These are phyloP conservation scores for Cercopithecus hamlyni DNA, from an alignment of 2,797 vertebrate genomes.

Conservation along the genomic window DNA sequence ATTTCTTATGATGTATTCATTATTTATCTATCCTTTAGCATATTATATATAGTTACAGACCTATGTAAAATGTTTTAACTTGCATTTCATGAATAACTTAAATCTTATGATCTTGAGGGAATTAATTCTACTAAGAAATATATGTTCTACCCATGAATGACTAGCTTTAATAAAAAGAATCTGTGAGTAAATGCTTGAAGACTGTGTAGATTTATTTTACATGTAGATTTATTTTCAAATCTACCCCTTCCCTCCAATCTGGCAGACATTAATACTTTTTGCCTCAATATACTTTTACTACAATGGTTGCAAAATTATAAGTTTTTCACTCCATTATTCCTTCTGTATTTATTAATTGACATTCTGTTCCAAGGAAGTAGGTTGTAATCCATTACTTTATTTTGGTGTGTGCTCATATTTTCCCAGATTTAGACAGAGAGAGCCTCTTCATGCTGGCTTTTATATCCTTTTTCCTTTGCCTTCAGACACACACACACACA, in stretches of 20 bases:
- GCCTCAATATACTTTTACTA: not conserved
- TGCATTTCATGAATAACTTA: not conserved
- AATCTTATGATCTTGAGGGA: not conserved
- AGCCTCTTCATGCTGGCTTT: not conserved
- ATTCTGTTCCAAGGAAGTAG: not conserved
- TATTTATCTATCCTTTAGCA: not conserved
- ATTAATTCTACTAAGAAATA: not conserved
- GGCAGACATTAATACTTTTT: not conserved
- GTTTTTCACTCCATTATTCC: not conserved
- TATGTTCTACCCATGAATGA: not conserved
- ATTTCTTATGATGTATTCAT: not conserved
- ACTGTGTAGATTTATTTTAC: not conserved
- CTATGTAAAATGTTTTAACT: not conserved
- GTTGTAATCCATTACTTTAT: not conserved
- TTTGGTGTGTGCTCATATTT: not conserved
- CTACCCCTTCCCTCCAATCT: not conserved
- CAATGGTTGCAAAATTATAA: not conserved
- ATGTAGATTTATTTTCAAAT: not conserved
- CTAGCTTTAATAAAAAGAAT: not conserved
- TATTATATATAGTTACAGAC: not conserved
- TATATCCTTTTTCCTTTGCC: not conserved
- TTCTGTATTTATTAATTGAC: not conserved
- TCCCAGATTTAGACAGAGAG: not conserved
- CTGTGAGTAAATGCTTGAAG: not conserved
- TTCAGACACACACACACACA: not conserved